Evolutionary conservation across 2,113 vertebrate genomes (phyloP).

Genomic region (Rynchops niger): DNA sequence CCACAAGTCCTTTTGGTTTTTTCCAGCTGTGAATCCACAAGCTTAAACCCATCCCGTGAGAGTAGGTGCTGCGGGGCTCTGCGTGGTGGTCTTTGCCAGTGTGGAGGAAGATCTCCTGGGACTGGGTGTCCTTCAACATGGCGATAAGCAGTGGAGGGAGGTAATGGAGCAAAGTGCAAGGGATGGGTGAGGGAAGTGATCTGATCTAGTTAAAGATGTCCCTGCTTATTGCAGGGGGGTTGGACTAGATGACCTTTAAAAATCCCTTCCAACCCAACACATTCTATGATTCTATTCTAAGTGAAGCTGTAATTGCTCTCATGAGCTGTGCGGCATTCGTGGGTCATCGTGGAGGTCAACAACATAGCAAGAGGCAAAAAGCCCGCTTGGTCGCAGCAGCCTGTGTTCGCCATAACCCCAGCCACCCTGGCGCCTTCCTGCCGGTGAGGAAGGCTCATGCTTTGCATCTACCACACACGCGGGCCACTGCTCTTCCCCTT

Average conservation of each 20-base stretch:
- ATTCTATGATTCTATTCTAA: no score
- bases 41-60: background rate
- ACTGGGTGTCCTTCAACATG: background rate
- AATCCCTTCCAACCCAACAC: no score
- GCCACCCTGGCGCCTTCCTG: background rate
- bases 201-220: no score
- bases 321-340: accelerated
- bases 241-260: no score
- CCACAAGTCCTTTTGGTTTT: background rate
- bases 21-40: background rate
- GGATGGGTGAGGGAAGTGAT: background rate
- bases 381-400: background rate
- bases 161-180: background rate
- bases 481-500: background rate
- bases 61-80: background rate
- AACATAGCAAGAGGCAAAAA: background rate
- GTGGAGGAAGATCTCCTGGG: background rate
- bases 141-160: background rate
- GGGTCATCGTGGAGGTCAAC: background rate
- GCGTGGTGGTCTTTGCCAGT: background rate
- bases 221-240: no score
- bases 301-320: background rate
- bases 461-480: background rate
- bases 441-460: background rate
- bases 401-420: background rate